These are phyloP conservation scores for Zosterops lateralis DNA, from an alignment of 2,113 vertebrate species.

Conservation along the genomic window DNA sequence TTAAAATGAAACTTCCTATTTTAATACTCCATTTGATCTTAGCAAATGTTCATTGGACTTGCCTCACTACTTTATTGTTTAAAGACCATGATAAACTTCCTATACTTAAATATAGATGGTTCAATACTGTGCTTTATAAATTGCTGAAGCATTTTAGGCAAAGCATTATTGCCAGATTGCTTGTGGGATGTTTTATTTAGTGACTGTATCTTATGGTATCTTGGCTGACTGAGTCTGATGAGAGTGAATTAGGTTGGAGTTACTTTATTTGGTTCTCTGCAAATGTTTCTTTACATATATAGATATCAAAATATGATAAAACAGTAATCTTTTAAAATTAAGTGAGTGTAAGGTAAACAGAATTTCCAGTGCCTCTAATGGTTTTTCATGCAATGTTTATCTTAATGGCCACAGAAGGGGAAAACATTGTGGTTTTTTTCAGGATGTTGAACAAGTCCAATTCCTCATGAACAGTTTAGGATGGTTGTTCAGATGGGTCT, in stretches of 20 bases:
- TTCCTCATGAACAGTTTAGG: constrained; percentile 22
- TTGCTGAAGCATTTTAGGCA: constrained; percentile 37
- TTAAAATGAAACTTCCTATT: constrained; percentile 8
- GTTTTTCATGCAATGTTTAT: not conserved
- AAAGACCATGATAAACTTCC: constrained; percentile 44
- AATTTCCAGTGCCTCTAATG: not conserved
- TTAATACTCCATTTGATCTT: constrained; percentile 32
- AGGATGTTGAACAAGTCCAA: not conserved
- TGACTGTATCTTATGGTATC: not conserved
- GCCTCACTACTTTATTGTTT: constrained; percentile 37
- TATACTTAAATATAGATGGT: constrained; percentile 9
- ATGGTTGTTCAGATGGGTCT: constrained; percentile 26
- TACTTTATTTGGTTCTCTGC: constrained; percentile 46
- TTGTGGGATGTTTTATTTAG: constrained; percentile 15
- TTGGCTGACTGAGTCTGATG: constrained; percentile 33
- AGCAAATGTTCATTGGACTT: constrained; percentile 29
- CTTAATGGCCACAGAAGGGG: not conserved
- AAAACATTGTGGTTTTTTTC: not conserved
- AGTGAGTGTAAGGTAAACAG: constrained; percentile 34
- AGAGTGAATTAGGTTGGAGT: constrained; percentile 6
- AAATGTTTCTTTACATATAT: constrained; percentile 40
- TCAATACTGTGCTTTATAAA: constrained; percentile 27
- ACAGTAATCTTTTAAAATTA: constrained; percentile 54
- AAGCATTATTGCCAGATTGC: not conserved
- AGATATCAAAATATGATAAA: constrained; percentile 50